Base-by-base conservation (phyloP, 2,797 vertebrate species). In the Sebastes variabilis region DNA sequence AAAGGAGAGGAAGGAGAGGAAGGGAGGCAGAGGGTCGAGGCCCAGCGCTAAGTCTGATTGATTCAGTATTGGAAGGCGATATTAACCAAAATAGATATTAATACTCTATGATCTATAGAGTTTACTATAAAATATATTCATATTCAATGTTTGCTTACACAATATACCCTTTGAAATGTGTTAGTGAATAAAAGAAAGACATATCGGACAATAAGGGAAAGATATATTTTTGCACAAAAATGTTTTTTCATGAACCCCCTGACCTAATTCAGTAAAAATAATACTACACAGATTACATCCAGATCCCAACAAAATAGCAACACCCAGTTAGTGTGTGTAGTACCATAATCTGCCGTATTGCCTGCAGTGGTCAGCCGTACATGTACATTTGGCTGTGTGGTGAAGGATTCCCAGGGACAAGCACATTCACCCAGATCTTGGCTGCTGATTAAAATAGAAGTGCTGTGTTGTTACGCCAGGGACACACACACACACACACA, bases 391-490 rank as follows among this genome's bases (percentile, higher is more conserved):
- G 82, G 79, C 77, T 62, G 66, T 66, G 81, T 87, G 79, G 77
- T 85, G 86, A 93, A 94, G 91, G 89, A 93, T 93, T 93, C 92
- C 89, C 89, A 92, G 92, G 88, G 92, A 94, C 92, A 85, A 88
- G 84, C 81, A 91, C 90, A 89, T 88, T 88, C 90, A 85, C 89
- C 88, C 88, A 89, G 88, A 93, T 94, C 88, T 84, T 86, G 72
- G 79, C 84, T 74, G 79, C 90, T 89, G 90, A 92, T 93, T 92
- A 94, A 93, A 94, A 95, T 90, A 93, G 89, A 93, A 90, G 83
- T 84, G 89, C 87, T 90, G 86, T 92, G 90, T 91, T 91, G 89
- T 93, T 92, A 85, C 68, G 79, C 88, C 78, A 83, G 84, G 58
- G 82, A 93, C 81, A 87, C 65, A 58, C 78, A 77, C 76, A 66